Conservation (phyloP, 2,113 vertebrate genomes). For the Sceloporus tristichus region DNA sequence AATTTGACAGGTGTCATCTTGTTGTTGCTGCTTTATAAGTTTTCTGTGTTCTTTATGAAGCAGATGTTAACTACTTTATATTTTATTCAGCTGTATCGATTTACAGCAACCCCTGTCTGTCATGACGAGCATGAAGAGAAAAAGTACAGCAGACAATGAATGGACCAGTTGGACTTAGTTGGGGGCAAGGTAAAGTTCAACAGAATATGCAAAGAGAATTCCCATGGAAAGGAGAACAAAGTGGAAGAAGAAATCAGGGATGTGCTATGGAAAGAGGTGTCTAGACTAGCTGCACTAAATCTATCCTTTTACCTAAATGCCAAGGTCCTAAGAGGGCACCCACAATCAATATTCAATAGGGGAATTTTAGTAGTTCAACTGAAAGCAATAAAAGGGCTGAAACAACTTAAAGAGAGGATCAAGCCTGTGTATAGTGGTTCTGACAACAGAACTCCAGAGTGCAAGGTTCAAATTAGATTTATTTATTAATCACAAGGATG, state of each 20-base stretch:
- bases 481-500: too few relatives aligned
- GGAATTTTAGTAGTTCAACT: too few relatives aligned
- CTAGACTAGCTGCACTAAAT: neutral
- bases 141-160: neutral
- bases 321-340: too few relatives aligned
- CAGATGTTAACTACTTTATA: neutral
- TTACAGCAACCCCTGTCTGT: accelerated
- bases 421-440: too few relatives aligned
- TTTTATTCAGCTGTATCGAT: slow-evolving; percentile 4
- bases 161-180: slow-evolving; percentile 8
- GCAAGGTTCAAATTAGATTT: too few relatives aligned
- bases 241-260: neutral
- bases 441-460: too few relatives aligned
- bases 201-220: accelerated
- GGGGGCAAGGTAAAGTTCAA: slow-evolving; percentile 16
- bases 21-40: neutral
- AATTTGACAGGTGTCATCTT: neutral
- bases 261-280: accelerated
- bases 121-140: neutral
- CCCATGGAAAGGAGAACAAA: neutral
- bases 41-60: neutral
- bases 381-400: too few relatives aligned
- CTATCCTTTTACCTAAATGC: accelerated
- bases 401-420: too few relatives aligned
- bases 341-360: too few relatives aligned